phyloP scores from a whole-genome alignment of 2,113 vertebrate genomes.

The Pelvicachromis taeniatus region DNA sequence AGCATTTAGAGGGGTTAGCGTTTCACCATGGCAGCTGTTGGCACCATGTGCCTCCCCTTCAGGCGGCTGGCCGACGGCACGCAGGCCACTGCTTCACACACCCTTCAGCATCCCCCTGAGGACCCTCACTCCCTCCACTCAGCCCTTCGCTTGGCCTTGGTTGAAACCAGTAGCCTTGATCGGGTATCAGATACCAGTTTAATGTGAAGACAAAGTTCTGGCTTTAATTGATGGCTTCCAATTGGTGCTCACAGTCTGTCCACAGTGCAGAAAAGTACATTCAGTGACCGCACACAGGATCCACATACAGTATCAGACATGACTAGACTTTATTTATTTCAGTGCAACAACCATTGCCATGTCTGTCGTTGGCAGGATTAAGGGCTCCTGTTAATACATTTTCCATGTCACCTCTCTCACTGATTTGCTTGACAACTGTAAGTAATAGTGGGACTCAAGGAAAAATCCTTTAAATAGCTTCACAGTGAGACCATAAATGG shows the following conservation, averaged over 20 bases:
- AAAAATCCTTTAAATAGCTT: not conserved
- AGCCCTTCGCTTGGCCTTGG: constrained; percentile 40
- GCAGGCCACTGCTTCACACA: constrained; percentile 65
- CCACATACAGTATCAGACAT: not conserved
- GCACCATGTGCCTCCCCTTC: constrained; percentile 69
- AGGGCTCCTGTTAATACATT: constrained; percentile 13
- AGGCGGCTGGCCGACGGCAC: constrained; percentile 67
- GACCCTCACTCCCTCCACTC: constrained; percentile 27
- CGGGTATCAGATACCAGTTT: constrained; percentile 48
- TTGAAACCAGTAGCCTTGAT: constrained; percentile 43
- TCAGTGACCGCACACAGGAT: not conserved
- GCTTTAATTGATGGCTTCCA: constrained; percentile 42
- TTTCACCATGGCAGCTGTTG: constrained; percentile 72
- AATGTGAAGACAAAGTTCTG: constrained; percentile 50
- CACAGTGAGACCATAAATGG: not conserved
- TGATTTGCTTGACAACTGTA: constrained; percentile 33
- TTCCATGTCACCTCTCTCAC: constrained; percentile 3
- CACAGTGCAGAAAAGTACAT: not conserved
- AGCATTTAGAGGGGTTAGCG: constrained; percentile 69
- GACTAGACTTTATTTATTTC: not conserved
- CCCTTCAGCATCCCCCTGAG: constrained; percentile 55
- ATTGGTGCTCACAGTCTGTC: not conserved
- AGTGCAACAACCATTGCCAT: not conserved
- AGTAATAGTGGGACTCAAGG: not conserved
- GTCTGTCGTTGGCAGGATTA: constrained; percentile 43